A percentile compares a stretch with the other conserved stretches of the same genome.
Conservation (phyloP, 2,113 vertebrate genomes). For the Zapus hudsonius region DNA sequence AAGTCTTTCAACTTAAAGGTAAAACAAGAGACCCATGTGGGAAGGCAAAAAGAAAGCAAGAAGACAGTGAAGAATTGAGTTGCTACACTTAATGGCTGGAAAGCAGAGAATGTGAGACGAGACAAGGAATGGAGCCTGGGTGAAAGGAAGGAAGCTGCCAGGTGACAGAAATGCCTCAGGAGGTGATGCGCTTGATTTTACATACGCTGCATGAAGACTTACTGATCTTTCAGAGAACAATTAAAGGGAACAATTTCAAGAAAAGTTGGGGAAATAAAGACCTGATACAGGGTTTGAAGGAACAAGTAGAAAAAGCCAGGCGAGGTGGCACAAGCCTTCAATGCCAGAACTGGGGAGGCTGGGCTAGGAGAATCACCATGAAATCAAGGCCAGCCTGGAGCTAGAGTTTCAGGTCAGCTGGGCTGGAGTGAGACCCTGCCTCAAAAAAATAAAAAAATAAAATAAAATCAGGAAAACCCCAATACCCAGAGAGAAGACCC, state of each 20-base stretch:
- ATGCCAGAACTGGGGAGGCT: no score
- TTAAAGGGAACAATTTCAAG: not conserved
- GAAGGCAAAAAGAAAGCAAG: not conserved
- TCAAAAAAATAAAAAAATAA: no score
- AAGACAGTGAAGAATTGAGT: not conserved
- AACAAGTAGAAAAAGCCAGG: no score
- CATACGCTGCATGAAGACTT: not conserved
- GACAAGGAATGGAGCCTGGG: not conserved
- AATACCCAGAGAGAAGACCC: no score
- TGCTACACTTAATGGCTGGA: not conserved
- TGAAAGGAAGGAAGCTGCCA: not conserved
- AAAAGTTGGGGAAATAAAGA: not conserved
- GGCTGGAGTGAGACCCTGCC: no score
- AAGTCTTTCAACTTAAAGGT: not conserved
- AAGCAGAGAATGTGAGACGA: slow-evolving; percentile 38
- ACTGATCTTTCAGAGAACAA: not conserved
- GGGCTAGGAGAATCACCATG: no score
- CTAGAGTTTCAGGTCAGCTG: no score
- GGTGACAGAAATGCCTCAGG: not conserved
- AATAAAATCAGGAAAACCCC: no score
- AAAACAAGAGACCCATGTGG: not conserved
- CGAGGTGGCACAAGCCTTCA: no score
- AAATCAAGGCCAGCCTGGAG: no score
- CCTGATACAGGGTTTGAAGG: not conserved
- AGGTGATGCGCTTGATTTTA: not conserved